Evolutionary conservation across 1,140 invertebrate genomes (phyloP).

Genomic region (Oncopeltus fasciatus): DNA sequence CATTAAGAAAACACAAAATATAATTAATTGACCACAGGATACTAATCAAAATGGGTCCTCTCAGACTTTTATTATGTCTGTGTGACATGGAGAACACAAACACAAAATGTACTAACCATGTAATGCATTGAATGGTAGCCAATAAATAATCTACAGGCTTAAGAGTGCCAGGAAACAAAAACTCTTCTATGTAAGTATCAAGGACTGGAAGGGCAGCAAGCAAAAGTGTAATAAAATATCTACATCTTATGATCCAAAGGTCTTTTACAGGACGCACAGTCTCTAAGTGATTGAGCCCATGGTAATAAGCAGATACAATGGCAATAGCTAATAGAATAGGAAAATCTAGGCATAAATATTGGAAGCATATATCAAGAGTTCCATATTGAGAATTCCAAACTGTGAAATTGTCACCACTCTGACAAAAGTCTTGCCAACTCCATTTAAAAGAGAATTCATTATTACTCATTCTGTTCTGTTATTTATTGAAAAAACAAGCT

Average conservation of each 20-base stretch:
- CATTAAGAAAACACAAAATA: conserved; percentile 41
- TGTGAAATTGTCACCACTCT: conserved; percentile 39
- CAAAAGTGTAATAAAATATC: conserved; percentile 42
- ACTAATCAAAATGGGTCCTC: conserved; percentile 53
- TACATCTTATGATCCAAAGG: conserved; percentile 41
- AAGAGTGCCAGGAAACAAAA: conserved; percentile 9
- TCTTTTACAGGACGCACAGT: conserved; percentile 41
- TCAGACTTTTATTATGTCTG: conserved; percentile 32
- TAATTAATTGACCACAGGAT: conserved; percentile 47
- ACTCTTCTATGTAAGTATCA: conserved; percentile 14
- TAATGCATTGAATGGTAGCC: conserved; percentile 37
- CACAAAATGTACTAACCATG: conserved; percentile 64
- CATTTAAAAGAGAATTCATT: conserved; percentile 32
- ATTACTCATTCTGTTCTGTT: neutral
- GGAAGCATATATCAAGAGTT: conserved; percentile 67
- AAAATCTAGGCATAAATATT: conserved; percentile 49
- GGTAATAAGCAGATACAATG: conserved; percentile 57
- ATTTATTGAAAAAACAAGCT: too few relatives aligned
- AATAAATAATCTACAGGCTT: conserved; percentile 18
- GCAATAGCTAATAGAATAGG: conserved; percentile 54
- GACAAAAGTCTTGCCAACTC: conserved; percentile 62
- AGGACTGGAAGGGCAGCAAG: conserved; percentile 34
- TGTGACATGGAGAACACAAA: conserved; percentile 51
- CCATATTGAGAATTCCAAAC: conserved; percentile 47
- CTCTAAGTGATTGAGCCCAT: conserved; percentile 43